phyloP scores from a whole-genome alignment of 1,140 invertebrate genomes.

The Drosophila punjabiensis region DNA sequence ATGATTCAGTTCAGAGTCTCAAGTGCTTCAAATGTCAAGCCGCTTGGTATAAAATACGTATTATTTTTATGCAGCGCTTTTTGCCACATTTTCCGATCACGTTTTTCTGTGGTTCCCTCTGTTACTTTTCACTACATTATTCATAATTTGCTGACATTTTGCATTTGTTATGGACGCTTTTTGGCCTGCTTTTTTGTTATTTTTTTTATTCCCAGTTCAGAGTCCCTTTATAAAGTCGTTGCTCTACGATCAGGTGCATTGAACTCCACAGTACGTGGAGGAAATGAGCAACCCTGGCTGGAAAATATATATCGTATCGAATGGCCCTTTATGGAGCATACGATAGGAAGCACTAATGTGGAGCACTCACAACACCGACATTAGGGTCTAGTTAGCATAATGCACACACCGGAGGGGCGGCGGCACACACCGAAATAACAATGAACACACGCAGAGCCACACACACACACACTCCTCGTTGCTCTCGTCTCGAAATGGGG shows the following conservation, averaged over 20 bases:
- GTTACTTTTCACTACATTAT: slow-evolving; percentile 42
- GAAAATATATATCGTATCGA: slow-evolving; percentile 47
- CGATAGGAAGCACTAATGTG: slow-evolving; percentile 33
- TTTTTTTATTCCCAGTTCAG: not conserved
- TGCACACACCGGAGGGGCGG: slow-evolving; percentile 35
- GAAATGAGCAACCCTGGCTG: slow-evolving; percentile 7
- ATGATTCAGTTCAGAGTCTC: slow-evolving; percentile 21
- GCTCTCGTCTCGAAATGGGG: not conserved
- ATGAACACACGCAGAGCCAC: slow-evolving; percentile 50
- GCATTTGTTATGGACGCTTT: slow-evolving; percentile 40
- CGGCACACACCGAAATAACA: slow-evolving; percentile 49
- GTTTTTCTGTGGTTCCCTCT: slow-evolving; percentile 27
- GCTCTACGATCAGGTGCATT: slow-evolving; percentile 33
- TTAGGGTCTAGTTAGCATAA: slow-evolving; percentile 57
- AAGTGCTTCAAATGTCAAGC: slow-evolving; percentile 24
- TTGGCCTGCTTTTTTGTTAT: slow-evolving; percentile 13
- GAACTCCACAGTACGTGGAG: slow-evolving; percentile 10
- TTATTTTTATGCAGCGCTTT: slow-evolving; percentile 43
- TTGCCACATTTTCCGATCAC: slow-evolving; percentile 25
- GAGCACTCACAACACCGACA: slow-evolving; percentile 39
- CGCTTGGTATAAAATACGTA: slow-evolving; percentile 18
- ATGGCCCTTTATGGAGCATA: slow-evolving; percentile 35
- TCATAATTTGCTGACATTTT: slow-evolving; percentile 58
- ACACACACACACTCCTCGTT: not conserved
- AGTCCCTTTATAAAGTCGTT: slow-evolving; percentile 25